Evolutionary conservation across 2,113 vertebrate species (phyloP).

Genomic region (Ochotona curzoniae): DNA sequence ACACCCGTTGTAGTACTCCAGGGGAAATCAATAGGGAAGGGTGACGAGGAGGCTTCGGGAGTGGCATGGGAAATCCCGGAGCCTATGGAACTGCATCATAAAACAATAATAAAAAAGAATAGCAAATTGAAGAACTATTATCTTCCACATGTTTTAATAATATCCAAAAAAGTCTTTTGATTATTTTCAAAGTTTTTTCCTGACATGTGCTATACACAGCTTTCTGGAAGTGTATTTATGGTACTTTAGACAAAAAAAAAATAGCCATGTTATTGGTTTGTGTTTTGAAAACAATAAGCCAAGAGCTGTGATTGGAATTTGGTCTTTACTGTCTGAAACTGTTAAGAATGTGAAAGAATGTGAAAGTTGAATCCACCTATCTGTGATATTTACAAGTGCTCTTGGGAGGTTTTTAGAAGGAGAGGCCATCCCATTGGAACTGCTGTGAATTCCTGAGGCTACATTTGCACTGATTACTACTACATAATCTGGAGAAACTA

Average conservation of each 20-base stretch:
- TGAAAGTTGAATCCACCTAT: too few species aligned
- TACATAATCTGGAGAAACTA: background rate
- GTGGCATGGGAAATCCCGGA: too few species aligned
- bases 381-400: too few species aligned
- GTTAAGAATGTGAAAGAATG: too few species aligned
- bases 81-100: too few species aligned
- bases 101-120: background rate
- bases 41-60: too few species aligned
- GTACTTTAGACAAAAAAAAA: background rate
- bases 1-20: too few species aligned
- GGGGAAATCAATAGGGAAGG: too few species aligned
- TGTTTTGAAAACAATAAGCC: background rate
- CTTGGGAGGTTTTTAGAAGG: too few species aligned
- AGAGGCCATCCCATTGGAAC: too few species aligned
- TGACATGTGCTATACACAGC: constrained; percentile 7
- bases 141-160: background rate
- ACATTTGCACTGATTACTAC: background rate
- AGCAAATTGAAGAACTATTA: background rate
- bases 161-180: background rate
- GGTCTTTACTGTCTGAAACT: too few species aligned
- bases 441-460: background rate
- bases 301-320: background rate
- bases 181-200: background rate
- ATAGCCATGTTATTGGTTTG: background rate
- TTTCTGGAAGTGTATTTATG: constrained; percentile 8